Base-by-base conservation (phyloP, 2,888 invertebrate species). In the Amphimallon solstitiale region DNA sequence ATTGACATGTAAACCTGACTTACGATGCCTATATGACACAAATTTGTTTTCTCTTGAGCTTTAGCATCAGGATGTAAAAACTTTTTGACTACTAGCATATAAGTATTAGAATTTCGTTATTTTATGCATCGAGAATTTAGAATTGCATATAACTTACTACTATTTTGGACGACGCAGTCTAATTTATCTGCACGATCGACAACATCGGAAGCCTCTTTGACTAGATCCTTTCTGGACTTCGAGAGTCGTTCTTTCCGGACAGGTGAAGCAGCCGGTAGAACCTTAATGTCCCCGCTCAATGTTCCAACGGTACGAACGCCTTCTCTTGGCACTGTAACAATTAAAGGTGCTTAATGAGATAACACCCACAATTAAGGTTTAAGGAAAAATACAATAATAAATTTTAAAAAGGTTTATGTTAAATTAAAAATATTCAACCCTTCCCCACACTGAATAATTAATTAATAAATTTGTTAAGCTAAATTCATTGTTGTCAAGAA, bases 171-270 rank as follows among this genome's bases (percentile, higher is more conserved):
- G 60, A 80, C 73, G 79, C 92, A 92, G 65, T 88, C 88, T 70
- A 92, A 86, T 76, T 89, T 88, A 72, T 89, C 88, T 0, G 90
- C 92, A 80, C 93, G 92, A 19, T 89, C 87, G 56, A 92, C 83
- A 34, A 93, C 91, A 76, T 87, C 85, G 69, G 91, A 91, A 29
- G 92, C 92, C 84, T 93, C 93, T 76, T 90, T 86, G 51, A 90
- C 90, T 51, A 93, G 85, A 78, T 91, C 89, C 77, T 90, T 86
- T 77, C 90, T 89, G 64, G 91, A 90, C 76, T 90, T 88, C 52
- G 88, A 87, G 72, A 92, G 89, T 68, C 90, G 87, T 79, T 88
- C 87, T 72, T 85, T 85, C 72, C 85, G 84, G 46, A 87, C 82
- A 35, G 85, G 84, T 62, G 83, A 81, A 51, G 82, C 77, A 70